phyloP scores from a whole-genome alignment of 2,888 invertebrate genomes.

The Buathra laborator region DNA sequence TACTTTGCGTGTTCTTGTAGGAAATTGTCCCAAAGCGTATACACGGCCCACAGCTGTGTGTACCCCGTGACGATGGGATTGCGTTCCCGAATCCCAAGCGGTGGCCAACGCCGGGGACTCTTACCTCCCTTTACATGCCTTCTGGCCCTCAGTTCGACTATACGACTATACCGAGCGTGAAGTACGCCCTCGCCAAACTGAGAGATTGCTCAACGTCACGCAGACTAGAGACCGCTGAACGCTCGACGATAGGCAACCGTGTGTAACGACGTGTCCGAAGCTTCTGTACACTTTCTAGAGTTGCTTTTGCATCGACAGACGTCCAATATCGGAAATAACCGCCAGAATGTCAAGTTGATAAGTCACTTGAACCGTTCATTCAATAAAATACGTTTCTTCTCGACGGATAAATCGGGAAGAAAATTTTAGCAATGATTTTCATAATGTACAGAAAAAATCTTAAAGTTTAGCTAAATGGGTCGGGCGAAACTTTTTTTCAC shows the following conservation, averaged over 20 bases:
- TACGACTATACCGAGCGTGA: conserved; percentile 30
- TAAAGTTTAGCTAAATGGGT: too few relatives aligned
- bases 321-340: neutral
- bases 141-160: conserved; percentile 33
- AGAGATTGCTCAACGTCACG: conserved; percentile 78
- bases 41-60: conserved; percentile 1
- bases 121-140: neutral
- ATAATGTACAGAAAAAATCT: neutral
- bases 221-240: conserved; percentile 56
- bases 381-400: neutral
- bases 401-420: neutral
- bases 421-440: neutral
- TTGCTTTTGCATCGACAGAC: neutral
- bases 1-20: conserved; percentile 29
- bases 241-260: conserved; percentile 16
- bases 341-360: neutral
- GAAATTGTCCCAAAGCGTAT: conserved; percentile 18
- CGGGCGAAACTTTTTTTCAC: too few relatives aligned
- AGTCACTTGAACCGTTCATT: neutral
- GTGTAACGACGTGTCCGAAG: conserved; percentile 23
- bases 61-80: conserved; percentile 8
- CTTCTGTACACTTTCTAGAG: neutral
- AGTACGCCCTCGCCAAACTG: conserved; percentile 63
- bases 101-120: conserved; percentile 22
- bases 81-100: conserved; percentile 29